Conservation (phyloP, 2,797 vertebrate genomes). For the Schizopygopsis pylzovi region DNA sequence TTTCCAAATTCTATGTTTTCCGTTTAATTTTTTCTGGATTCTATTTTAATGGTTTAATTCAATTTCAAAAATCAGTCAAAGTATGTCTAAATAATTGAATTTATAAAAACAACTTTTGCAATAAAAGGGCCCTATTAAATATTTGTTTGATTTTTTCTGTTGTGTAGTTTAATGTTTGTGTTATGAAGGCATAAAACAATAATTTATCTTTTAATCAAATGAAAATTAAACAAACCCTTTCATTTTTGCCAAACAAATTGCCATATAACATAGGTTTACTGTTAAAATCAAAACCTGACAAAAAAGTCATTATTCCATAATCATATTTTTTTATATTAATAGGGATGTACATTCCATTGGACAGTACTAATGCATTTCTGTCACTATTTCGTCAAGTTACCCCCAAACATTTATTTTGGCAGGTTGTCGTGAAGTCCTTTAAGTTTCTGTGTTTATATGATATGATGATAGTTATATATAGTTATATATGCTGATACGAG, state of each 20-base stretch:
- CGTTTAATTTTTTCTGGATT: neutral
- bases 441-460: neutral
- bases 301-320: neutral
- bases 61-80: neutral
- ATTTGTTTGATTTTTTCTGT: neutral
- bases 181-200: neutral
- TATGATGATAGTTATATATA: no score
- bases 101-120: neutral
- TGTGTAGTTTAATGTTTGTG: neutral
- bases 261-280: neutral
- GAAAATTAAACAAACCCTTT: neutral
- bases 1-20: no score
- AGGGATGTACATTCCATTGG: neutral
- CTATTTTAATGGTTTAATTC: neutral
- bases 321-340: neutral
- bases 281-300: neutral
- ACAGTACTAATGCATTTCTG: neutral
- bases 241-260: neutral
- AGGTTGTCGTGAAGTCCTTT: neutral
- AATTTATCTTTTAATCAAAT: neutral
- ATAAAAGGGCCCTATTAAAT: neutral
- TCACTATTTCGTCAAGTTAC: neutral
- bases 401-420: no score
- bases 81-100: neutral
- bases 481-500: no score